Evolutionary conservation across 2,113 vertebrate species (phyloP).

Genomic region (Cisticola juncidis): DNA sequence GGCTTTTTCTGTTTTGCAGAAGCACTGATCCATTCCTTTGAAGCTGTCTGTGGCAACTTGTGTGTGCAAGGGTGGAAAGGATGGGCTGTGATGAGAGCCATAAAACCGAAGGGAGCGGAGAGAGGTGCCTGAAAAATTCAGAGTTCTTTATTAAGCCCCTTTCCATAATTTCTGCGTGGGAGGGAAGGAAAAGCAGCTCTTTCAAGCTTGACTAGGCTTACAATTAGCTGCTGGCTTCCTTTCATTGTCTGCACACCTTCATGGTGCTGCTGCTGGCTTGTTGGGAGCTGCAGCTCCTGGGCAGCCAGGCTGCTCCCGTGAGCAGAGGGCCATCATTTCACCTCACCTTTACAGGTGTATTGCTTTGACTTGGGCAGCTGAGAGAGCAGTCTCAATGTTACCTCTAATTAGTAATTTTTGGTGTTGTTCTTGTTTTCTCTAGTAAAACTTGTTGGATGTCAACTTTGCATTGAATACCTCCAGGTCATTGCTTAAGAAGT

Average conservation of each 20-base stretch:
- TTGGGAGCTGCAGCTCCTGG: not conserved
- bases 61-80: not conserved
- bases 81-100: not conserved
- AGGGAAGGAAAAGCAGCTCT: not conserved
- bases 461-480: not conserved
- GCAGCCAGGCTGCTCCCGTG: not conserved
- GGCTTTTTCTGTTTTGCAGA: not conserved
- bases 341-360: not conserved
- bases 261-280: not conserved
- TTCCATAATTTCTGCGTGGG: not conserved
- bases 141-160: not conserved
- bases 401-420: not conserved
- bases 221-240: not conserved
- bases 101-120: not conserved
- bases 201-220: slow-evolving; percentile 12
- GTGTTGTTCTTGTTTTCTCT: not conserved
- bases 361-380: not conserved
- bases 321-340: not conserved
- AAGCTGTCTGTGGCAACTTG: not conserved
- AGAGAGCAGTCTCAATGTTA: not conserved
- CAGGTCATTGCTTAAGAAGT: not conserved
- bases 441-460: not conserved
- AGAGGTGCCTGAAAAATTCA: not conserved
- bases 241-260: not conserved
- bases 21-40: not conserved